These are phyloP conservation scores for Leiothrix lutea DNA, from an alignment of 2,113 vertebrate species.

Conservation along the genomic window DNA sequence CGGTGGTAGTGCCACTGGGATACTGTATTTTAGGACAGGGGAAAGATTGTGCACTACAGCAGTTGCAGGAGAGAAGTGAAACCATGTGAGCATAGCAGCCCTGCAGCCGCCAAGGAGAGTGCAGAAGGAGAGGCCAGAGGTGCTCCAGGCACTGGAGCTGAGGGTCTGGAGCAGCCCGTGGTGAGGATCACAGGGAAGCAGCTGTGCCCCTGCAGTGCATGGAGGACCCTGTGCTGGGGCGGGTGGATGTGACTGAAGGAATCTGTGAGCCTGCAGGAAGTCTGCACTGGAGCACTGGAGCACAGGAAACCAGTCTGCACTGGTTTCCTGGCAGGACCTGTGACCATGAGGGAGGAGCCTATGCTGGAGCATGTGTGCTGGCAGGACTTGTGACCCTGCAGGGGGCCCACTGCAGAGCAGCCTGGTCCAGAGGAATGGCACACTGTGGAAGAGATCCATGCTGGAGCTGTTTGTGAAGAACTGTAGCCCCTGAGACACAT, in stretches of 20 bases:
- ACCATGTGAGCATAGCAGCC: too few relatives aligned
- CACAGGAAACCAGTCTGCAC: too few relatives aligned
- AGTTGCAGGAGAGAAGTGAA: not conserved
- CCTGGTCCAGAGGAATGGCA: not conserved
- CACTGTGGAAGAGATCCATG: not conserved
- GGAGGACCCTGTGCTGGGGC: not conserved
- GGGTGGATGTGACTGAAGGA: not conserved
- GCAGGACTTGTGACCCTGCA: not conserved
- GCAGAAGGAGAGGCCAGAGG: not conserved
- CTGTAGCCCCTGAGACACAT: not conserved
- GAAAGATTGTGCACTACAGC: not conserved
- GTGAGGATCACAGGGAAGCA: not conserved
- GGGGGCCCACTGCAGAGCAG: not conserved
- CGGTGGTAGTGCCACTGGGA: not conserved
- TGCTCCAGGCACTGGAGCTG: not conserved
- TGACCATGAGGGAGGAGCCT: not conserved
- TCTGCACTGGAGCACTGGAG: too few relatives aligned
- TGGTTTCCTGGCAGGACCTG: not conserved
- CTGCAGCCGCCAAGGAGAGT: not conserved
- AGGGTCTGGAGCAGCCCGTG: fast-evolving
- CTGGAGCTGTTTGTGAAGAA: not conserved
- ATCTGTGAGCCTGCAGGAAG: not conserved
- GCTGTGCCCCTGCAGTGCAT: not conserved
- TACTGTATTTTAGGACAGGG: not conserved
- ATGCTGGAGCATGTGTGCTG: fast-evolving